Conservation (phyloP, 2,113 vertebrate genomes). For the Pan troglodytes region DNA sequence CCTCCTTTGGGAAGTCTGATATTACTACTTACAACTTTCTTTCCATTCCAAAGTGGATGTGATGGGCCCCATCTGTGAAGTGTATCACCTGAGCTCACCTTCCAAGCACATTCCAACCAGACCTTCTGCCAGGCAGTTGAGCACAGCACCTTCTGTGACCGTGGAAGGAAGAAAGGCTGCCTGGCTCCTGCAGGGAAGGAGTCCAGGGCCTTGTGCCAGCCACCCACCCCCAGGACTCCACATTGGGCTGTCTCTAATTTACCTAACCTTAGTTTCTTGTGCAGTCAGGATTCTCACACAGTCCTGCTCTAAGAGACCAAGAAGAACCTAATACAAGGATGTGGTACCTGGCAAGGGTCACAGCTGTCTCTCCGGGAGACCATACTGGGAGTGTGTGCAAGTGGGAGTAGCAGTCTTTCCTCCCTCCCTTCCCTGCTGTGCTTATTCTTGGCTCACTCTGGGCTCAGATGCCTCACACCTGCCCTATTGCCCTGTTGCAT, state of each 20-base stretch:
- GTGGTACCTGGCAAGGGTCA: slow-evolving; percentile 35
- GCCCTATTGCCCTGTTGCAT: slow-evolving; percentile 18
- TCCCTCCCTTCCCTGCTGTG: background rate
- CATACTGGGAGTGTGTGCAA: background rate
- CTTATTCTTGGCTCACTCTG: slow-evolving; percentile 31
- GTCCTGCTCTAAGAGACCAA: background rate
- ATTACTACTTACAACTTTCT: background rate
- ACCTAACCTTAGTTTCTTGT: background rate
- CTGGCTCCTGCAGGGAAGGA: background rate
- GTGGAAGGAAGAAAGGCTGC: slow-evolving; percentile 8
- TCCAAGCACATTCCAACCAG: background rate
- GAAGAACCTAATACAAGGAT: slow-evolving; percentile 20
- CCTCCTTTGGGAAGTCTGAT: background rate
- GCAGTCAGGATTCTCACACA: background rate
- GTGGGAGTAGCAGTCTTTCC: background rate
- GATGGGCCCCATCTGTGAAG: background rate
- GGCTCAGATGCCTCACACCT: slow-evolving; percentile 44
- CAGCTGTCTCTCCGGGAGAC: background rate
- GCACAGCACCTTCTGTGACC: background rate
- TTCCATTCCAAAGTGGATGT: background rate
- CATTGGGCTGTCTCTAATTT: background rate
- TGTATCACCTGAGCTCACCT: background rate
- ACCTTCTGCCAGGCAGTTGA: background rate
- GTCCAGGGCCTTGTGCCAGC: background rate
- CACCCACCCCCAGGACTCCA: background rate